Evolutionary conservation across 2,797 vertebrate genomes (phyloP).

Genomic region (Rhincodon typus): DNA sequence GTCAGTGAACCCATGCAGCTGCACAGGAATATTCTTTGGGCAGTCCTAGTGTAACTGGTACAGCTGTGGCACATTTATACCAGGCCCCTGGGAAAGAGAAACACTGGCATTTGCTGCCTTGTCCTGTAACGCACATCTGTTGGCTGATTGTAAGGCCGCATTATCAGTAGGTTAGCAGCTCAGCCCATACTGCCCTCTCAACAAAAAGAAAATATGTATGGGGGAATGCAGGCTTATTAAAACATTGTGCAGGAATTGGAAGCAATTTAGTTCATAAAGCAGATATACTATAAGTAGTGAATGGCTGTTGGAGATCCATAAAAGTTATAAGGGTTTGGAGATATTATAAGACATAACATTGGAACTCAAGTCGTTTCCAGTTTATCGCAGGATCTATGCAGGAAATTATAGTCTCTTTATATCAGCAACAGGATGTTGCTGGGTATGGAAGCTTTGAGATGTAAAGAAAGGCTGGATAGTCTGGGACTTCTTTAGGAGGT

Average conservation of each 20-base stretch:
- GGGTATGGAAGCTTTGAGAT: too few relatives aligned
- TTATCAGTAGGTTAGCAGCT: not conserved
- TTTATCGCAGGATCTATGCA: not conserved
- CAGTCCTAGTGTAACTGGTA: conserved; percentile 1
- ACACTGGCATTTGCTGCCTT: not conserved
- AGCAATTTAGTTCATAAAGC: not conserved
- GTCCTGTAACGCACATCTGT: not conserved
- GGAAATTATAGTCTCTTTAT: not conserved
- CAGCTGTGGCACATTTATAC: conserved; percentile 27
- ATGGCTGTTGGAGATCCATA: not conserved
- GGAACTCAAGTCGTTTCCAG: not conserved
- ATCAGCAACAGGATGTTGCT: not conserved
- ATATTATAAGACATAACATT: not conserved
- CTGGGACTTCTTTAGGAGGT: too few relatives aligned
- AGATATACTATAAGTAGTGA: not conserved
- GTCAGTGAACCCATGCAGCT: not conserved
- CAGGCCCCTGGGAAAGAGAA: not conserved
- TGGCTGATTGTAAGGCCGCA: not conserved
- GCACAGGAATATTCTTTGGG: not conserved
- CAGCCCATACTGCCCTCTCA: not conserved
- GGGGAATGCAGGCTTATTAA: not conserved
- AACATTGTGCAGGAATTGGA: not conserved
- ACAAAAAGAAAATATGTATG: not conserved
- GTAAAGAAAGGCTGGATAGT: too few relatives aligned
- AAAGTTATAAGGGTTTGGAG: not conserved